Conservation (phyloP, 1,140 invertebrate genomes). For the Diuraphis noxia region DNA sequence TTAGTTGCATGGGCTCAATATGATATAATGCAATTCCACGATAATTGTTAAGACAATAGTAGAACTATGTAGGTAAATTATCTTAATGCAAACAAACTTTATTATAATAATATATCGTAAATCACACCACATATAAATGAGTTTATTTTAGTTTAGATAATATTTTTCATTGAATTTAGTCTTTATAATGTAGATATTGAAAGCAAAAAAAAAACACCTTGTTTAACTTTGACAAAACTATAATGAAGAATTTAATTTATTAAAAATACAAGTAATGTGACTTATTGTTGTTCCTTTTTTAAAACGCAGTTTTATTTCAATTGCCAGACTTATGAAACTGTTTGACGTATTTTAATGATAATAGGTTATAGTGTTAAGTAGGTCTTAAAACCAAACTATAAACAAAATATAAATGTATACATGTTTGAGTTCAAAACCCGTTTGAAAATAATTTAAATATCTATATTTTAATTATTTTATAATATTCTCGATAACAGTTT, state of each 20-base stretch:
- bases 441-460: slow-evolving; percentile 20
- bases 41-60: neutral
- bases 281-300: neutral
- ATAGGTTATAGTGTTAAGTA: slow-evolving; percentile 8
- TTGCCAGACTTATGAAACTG: neutral
- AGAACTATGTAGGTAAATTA: neutral
- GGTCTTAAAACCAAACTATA: slow-evolving; percentile 16
- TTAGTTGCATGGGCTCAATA: neutral
- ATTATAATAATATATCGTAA: neutral
- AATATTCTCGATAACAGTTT: neutral
- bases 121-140: neutral
- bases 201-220: neutral
- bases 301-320: neutral
- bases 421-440: neutral
- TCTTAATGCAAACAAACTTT: neutral
- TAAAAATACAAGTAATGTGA: neutral
- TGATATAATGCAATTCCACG: neutral
- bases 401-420: neutral
- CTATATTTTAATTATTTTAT: no score
- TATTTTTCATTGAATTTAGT: neutral
- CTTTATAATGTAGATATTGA: neutral
- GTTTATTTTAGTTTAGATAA: neutral
- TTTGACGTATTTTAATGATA: neutral
- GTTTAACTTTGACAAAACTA: neutral
- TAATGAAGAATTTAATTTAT: neutral